phyloP scores from a whole-genome alignment of 2,888 invertebrate species.

The Lacanobia oleracea region DNA sequence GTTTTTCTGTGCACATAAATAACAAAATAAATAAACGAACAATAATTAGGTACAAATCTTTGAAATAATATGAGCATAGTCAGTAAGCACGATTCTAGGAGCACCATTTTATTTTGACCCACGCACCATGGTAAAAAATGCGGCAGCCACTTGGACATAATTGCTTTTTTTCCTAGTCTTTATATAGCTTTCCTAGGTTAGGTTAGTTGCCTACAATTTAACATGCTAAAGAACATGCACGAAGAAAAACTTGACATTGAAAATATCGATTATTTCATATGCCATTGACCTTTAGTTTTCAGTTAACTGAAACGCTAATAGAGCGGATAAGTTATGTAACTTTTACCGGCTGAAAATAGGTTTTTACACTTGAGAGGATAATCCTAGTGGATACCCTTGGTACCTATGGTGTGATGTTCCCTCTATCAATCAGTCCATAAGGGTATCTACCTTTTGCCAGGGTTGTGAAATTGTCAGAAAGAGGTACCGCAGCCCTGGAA shows the following conservation, averaged over 20 bases:
- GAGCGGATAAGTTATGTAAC: constrained; percentile 6
- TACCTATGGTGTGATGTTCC: too few relatives aligned
- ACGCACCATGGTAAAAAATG: background rate
- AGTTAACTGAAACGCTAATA: constrained; percentile 17
- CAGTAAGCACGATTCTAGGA: too few relatives aligned
- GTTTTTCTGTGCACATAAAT: too few relatives aligned
- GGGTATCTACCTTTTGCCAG: too few relatives aligned
- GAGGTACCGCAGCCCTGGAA: too few relatives aligned
- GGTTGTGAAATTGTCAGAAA: too few relatives aligned
- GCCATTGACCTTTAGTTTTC: constrained; percentile 31
- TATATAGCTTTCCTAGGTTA: background rate
- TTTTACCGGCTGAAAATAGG: background rate
- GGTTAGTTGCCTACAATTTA: background rate
- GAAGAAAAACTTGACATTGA: constrained; percentile 37
- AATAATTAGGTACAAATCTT: too few relatives aligned
- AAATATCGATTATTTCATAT: constrained; percentile 26
- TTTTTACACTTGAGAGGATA: constrained; percentile 7
- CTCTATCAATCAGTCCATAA: too few relatives aligned
- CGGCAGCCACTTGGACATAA: background rate
- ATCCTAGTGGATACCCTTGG: too few relatives aligned
- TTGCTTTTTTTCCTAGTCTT: background rate
- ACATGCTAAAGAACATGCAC: background rate
- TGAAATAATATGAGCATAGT: too few relatives aligned
- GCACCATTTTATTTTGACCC: too few relatives aligned
- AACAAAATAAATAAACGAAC: too few relatives aligned